Evolutionary conservation across 2,888 invertebrate species (phyloP).

Genomic region (Nemotelus nigrinus): DNA sequence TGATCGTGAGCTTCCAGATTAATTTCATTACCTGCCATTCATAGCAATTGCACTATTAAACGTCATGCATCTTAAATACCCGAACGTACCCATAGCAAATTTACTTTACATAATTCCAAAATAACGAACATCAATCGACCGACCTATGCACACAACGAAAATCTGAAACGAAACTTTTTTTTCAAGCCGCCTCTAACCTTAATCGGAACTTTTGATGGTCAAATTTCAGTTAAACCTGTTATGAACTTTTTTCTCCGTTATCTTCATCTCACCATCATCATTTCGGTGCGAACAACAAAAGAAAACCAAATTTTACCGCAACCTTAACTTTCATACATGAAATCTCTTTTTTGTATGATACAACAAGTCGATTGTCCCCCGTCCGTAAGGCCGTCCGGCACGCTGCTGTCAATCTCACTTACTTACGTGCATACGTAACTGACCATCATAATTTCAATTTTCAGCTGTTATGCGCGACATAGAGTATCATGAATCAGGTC

Average conservation of each 20-base stretch:
- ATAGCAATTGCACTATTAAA: no score
- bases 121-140: no score
- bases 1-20: no score
- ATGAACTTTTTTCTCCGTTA: slow-evolving; percentile 18
- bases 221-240: slow-evolving; percentile 26
- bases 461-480: slow-evolving; percentile 10
- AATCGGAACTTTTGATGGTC: slow-evolving; percentile 40
- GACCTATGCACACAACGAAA: no score
- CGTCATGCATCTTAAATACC: no score
- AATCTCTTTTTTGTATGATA: neutral
- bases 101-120: no score
- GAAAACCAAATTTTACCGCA: slow-evolving; percentile 30
- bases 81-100: no score
- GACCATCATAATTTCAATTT: slow-evolving; percentile 39
- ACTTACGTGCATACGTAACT: slow-evolving; percentile 16
- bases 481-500: no score
- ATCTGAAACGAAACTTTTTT: no score
- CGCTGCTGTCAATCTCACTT: slow-evolving; percentile 2
- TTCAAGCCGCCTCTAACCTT: slow-evolving; percentile 4
- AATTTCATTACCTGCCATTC: no score
- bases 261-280: neutral
- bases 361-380: no score
- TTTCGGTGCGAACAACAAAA: neutral
- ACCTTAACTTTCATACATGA: slow-evolving; percentile 41
- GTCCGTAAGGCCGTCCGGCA: no score